Percentiles rank a stretch among this genome's conserved stretches.
Conservation (phyloP, 2,888 invertebrate genomes). For the Desoria tigrina region DNA sequence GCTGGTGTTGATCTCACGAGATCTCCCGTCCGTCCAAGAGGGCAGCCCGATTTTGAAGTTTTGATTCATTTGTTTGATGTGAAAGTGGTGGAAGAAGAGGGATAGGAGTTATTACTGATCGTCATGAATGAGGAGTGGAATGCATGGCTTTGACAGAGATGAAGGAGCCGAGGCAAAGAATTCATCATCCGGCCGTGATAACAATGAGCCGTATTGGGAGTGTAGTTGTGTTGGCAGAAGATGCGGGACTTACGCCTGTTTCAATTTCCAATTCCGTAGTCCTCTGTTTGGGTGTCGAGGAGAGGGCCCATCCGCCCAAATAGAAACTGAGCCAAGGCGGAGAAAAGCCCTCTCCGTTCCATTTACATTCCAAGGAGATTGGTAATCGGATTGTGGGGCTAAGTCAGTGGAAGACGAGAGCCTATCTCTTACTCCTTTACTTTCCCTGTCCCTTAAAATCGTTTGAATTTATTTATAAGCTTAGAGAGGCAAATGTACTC, state of each 20-base stretch:
- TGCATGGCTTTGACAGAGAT: constrained; percentile 11
- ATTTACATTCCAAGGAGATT: constrained; percentile 47
- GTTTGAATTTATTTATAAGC: constrained; percentile 19
- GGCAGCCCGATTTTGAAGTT: background rate
- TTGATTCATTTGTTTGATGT: constrained; percentile 4
- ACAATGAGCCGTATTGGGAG: background rate
- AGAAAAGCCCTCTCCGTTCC: constrained; percentile 21
- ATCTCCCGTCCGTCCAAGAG: too few relatives aligned
- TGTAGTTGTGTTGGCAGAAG: too few relatives aligned
- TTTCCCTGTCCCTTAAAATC: constrained; percentile 3
- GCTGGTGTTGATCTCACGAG: too few relatives aligned
- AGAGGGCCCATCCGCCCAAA: background rate
- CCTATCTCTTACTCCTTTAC: background rate
- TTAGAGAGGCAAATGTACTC: constrained; percentile 15
- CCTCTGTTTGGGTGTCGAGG: background rate
- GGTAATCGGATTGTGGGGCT: constrained; percentile 44
- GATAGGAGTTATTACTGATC: constrained; percentile 5
- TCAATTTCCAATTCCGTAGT: constrained; percentile 2
- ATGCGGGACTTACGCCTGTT: too few relatives aligned
- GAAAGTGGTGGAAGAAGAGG: background rate
- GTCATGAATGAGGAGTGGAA: constrained; percentile 6
- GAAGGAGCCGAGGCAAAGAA: background rate
- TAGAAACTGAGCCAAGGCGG: background rate
- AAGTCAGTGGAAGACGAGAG: constrained; percentile 27
- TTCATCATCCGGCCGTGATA: constrained; percentile 6